A percentile compares a stretch with the other conserved stretches of the same genome.
phyloP scores from a whole-genome alignment of 1,140 invertebrate genomes.

The Wasmannia auropunctata region DNA sequence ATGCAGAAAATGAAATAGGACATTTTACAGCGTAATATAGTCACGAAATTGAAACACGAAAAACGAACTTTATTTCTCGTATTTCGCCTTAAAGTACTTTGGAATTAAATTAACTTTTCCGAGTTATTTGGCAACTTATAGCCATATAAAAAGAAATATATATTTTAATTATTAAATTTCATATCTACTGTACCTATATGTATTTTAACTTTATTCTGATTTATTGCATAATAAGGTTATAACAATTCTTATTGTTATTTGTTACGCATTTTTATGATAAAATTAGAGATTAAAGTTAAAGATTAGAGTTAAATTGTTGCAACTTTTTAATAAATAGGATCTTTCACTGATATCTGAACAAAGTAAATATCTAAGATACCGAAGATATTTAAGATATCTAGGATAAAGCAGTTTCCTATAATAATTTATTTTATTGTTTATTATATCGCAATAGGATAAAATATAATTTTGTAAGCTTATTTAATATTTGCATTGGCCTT shows the following conservation, averaged over 20 bases:
- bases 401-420: conserved; percentile 39
- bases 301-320: background rate
- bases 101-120: background rate
- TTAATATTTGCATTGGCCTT: background rate
- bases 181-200: no score
- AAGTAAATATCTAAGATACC: background rate
- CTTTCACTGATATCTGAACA: background rate
- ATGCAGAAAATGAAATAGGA: background rate
- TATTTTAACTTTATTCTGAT: background rate
- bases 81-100: background rate
- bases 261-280: background rate
- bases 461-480: background rate
- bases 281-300: no score
- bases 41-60: background rate
- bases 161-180: background rate
- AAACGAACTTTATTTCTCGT: background rate
- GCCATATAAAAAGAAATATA: background rate
- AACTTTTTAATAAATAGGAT: background rate
- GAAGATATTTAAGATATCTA: background rate
- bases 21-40: background rate
- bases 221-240: background rate
- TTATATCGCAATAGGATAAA: background rate
- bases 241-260: background rate
- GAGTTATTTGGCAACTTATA: background rate
- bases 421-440: background rate